Evolutionary conservation across 2,113 vertebrate genomes (phyloP).

Genomic region (Mustelus asterias): DNA sequence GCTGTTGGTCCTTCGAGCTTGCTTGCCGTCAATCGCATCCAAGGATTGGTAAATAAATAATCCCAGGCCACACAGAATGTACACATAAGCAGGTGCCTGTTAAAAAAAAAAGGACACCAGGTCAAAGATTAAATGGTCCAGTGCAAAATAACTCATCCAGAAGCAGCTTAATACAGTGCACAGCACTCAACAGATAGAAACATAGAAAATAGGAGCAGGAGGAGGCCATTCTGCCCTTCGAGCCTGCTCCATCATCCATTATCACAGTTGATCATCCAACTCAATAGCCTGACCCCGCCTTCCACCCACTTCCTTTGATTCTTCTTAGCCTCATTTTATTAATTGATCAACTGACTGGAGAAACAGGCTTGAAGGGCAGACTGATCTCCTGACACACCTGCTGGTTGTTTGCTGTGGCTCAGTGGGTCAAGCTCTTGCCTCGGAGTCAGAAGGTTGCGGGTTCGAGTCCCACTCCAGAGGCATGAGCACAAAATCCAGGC

Average conservation of each 20-base stretch:
- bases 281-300: too few species aligned
- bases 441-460: not conserved
- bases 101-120: conserved; percentile 42
- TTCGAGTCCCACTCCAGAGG: not conserved
- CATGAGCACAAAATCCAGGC: not conserved
- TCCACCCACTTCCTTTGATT: too few species aligned
- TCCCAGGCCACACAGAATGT: conserved; percentile 74
- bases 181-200: not conserved
- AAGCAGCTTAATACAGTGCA: not conserved
- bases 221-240: too few species aligned
- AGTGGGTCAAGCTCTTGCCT: not conserved
- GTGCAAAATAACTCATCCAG: not conserved
- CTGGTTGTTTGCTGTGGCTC: not conserved
- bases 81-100: conserved; percentile 86
- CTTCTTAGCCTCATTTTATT: too few species aligned
- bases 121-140: not conserved
- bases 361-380: too few species aligned
- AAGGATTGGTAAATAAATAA: conserved; percentile 94
- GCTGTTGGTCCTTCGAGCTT: conserved; percentile 89
- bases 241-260: too few species aligned
- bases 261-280: too few species aligned
- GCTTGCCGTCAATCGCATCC: conserved; percentile 96
- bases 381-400: not conserved
- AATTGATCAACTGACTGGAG: not conserved
- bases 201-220: too few species aligned